These are phyloP conservation scores for Hyposoter dolosus DNA, from an alignment of 2,888 invertebrate genomes.

Conservation along the genomic window DNA sequence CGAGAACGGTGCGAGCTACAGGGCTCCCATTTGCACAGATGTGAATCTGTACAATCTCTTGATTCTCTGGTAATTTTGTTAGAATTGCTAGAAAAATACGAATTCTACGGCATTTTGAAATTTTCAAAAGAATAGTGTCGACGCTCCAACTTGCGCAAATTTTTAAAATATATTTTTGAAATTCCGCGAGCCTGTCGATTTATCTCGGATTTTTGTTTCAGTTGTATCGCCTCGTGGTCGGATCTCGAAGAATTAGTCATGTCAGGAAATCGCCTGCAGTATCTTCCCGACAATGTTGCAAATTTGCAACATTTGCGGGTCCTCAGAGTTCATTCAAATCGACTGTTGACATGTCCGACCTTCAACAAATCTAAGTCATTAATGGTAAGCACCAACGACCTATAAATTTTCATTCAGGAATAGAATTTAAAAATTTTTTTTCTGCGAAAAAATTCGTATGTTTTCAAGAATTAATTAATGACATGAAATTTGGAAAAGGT, in stretches of 20 bases:
- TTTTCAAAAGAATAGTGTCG: too few relatives aligned
- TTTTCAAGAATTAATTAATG: neutral
- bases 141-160: too few relatives aligned
- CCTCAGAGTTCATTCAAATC: slow-evolving; percentile 93
- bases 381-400: slow-evolving; percentile 85
- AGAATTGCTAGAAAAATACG: too few relatives aligned
- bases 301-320: slow-evolving; percentile 90
- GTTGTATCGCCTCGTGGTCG: slow-evolving; percentile 91
- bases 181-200: neutral
- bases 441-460: too few relatives aligned
- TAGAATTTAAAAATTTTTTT: neutral
- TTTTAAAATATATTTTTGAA: too few relatives aligned
- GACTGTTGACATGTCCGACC: slow-evolving; percentile 90
- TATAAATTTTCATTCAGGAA: neutral
- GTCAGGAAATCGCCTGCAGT: slow-evolving; percentile 92
- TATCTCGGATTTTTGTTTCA: slow-evolving; percentile 70
- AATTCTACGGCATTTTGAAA: too few relatives aligned
- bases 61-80: too few relatives aligned
- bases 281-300: slow-evolving; percentile 91
- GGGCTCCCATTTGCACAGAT: too few relatives aligned
- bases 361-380: slow-evolving; percentile 91
- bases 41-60: too few relatives aligned
- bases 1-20: too few relatives aligned
- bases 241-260: slow-evolving; percentile 93
- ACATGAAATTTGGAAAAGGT: slow-evolving; percentile 84